Base-by-base conservation (phyloP, 2,113 vertebrate species). In the Anoura caudifer region DNA sequence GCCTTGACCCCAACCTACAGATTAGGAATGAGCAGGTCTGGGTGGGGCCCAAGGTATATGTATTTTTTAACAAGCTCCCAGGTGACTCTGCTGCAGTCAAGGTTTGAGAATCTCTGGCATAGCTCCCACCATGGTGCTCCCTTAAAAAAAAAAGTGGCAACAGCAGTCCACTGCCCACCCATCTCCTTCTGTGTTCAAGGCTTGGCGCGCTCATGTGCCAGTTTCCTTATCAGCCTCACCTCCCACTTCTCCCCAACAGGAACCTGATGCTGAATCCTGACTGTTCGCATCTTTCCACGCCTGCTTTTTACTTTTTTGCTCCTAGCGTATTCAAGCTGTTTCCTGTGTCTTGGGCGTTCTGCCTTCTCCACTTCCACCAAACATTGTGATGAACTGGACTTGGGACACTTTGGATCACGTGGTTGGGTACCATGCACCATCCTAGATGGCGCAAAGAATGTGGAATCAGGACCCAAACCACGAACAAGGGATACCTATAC, bases 31-130 rank as follows among this genome's bases (percentile, higher is more conserved):
- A 95, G 89, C 73, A 47, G 70, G 86, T 86, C 79, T 96, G 96
- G 97, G 97, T 0, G 89, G 96, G 91, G 97, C 91, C 90, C 45
- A n/a, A 38, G 83, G 91, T 93, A 73, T 92, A 47, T 31, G 91
- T 83, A 89, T 86, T 87, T 87, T 95, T 91, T 97, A 98, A 98
- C 95, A 97, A 97, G 96, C 96, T 97, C 97, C 94, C 96, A 52
- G 65, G 89, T 87, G 97, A 84, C 36, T 80, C 36, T 3, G 43
- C 70, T 24, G 52, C 33, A 70, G 54, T 45, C 38, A 69, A 72
- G 75, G 77, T n/a, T 77, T 56, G 38, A 85, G 59, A 84, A 69
- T 82, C 83, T 75, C 76, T 26, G 59, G 92, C 59, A 43, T 36
- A 52, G 45, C 69, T 56, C 73, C 72, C 72, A 26, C 45, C 72